These are phyloP conservation scores for Geodia barretti DNA, from an alignment of 37 sponge, comb jelly and placozoan species.

Conservation along the genomic window DNA sequence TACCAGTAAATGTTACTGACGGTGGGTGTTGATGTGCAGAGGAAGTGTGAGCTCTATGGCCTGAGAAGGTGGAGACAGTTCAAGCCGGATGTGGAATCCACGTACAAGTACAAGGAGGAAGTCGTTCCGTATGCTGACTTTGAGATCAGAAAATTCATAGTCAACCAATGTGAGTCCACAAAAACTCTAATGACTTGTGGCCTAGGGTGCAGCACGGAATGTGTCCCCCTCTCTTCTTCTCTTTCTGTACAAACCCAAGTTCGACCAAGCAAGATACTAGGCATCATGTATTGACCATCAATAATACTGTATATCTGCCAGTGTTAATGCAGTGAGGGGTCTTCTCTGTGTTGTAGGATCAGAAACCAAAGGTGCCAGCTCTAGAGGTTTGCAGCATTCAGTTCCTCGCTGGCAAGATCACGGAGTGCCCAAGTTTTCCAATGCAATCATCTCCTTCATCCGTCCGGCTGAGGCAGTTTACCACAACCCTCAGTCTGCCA, in stretches of 20 bases:
- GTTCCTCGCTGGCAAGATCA: slow-evolving; percentile 88
- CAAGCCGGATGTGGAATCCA: slow-evolving; percentile 28
- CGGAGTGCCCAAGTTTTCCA: slow-evolving; percentile 83
- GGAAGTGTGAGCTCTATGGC: slow-evolving; percentile 92
- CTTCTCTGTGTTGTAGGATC: not conserved
- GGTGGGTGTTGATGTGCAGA: slow-evolving; percentile 30
- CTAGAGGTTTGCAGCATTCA: slow-evolving; percentile 68
- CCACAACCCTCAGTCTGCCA: slow-evolving; percentile 28
- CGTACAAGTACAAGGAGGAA: not conserved
- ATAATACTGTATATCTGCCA: no score
- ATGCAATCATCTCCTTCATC: slow-evolving; percentile 74
- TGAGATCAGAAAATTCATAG: slow-evolving; percentile 54
- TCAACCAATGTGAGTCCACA: slow-evolving; percentile 49
- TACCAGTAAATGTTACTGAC: no score
- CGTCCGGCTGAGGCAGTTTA: slow-evolving; percentile 35
- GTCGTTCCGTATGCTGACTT: slow-evolving; percentile 75
- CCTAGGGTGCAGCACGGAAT: no score
- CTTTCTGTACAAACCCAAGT: no score
- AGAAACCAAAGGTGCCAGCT: not conserved
- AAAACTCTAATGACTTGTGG: no score
- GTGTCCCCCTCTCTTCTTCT: no score
- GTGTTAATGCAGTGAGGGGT: no score
- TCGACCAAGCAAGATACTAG: no score
- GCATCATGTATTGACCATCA: no score
- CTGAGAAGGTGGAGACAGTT: slow-evolving; percentile 46